These are phyloP conservation scores for Umimayanthus kanabou DNA, from an alignment of 92 coral and sea anemone genomes.

Conservation along the genomic window DNA sequence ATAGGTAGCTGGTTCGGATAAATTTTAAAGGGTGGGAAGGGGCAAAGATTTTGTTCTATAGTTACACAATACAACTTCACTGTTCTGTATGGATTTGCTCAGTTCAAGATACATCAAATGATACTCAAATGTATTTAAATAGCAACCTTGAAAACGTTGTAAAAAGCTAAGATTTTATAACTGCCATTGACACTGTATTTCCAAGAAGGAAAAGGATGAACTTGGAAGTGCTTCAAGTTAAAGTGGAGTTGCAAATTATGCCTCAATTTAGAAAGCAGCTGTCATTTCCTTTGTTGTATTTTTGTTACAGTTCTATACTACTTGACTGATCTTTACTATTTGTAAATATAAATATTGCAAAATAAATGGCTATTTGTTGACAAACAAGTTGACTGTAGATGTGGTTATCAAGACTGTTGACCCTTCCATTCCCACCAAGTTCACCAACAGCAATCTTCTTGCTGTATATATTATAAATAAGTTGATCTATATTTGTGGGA, in stretches of 20 bases:
- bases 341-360: slow-evolving; percentile 43
- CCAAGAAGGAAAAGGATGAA: neutral
- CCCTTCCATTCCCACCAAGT: no score
- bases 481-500: no score
- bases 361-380: slow-evolving; percentile 45
- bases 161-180: slow-evolving; percentile 34
- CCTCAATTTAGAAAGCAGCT: neutral
- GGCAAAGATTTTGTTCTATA: slow-evolving; percentile 19
- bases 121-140: slow-evolving; percentile 24
- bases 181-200: neutral
- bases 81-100: slow-evolving; percentile 9
- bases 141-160: slow-evolving; percentile 26
- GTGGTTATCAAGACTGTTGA: neutral
- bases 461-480: no score
- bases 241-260: slow-evolving; percentile 9
- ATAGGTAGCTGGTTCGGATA: slow-evolving; percentile 7
- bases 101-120: slow-evolving; percentile 8
- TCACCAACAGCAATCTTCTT: no score
- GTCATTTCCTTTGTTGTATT: slow-evolving; percentile 12
- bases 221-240: slow-evolving; percentile 7
- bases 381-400: slow-evolving; percentile 8
- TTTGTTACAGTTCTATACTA: slow-evolving; percentile 35
- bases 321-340: slow-evolving; percentile 37
- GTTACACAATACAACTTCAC: slow-evolving; percentile 13
- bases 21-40: slow-evolving; percentile 34